Evolutionary conservation across 2,888 invertebrate species (phyloP), one percentile per base, ranked within the genome.

Genomic region (Eledona agricola): DNA sequence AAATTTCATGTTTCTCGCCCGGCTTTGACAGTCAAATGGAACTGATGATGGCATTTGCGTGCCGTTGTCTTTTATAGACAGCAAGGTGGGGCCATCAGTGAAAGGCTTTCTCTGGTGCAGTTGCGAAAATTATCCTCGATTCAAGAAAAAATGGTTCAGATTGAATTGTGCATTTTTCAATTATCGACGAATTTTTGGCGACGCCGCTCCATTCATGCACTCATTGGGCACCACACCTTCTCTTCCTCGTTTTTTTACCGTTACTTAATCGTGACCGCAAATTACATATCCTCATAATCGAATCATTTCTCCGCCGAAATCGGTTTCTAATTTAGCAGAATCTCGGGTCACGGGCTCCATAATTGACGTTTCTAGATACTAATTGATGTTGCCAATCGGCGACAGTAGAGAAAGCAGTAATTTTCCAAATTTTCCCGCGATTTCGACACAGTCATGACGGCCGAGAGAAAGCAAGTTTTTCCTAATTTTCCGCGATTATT

Each of bases 61-160:
- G 58, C 43, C 50, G 31, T 46, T 53, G 58, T 51, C 66, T 69
- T 71, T 68, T 71, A 71, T 71, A 69, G 59, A 56, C 52, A 51
- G 52, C 43, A 59, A 66, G 66, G 67, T 63, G 68, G 67, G 67
- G 63, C 57, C 54, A 50, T 56, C 59, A 62, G 69, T 69, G 69
- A 69, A 69, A 69, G 68, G 67, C 58, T 59, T 55, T 58, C 52
- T 55, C 49, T 26, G 26, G 22, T 29, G 47, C 29, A 13, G 47
- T 29, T 19, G 37, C 11, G 37, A 47, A 20, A 37, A 47, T 47
- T 37, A 45, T 16, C 7, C 16, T 37, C 17, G 11, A 28, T 42
- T 9, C 10, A 31, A 42, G 31, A 42, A 31, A 42, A 28, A 42
- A 13, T 42, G 29, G 22, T 31, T 10, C 22, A 20, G 12, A 7